Percentiles rank a stretch among this genome's conserved stretches.
Evolutionary conservation across 2,797 vertebrate species (phyloP).

Genomic region (Etheostoma perlongum): DNA sequence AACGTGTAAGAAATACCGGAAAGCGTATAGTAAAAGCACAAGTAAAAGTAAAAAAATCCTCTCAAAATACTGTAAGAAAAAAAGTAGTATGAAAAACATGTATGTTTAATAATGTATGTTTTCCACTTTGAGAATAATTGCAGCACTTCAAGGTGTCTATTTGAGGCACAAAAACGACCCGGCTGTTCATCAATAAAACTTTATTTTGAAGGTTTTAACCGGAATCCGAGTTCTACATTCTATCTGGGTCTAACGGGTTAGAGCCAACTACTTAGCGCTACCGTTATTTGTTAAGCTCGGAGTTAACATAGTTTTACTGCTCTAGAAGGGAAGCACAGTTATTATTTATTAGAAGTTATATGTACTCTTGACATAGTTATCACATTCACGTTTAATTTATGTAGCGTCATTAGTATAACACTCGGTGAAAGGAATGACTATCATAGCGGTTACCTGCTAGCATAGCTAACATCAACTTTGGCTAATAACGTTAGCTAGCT

Average conservation of each 20-base stretch:
- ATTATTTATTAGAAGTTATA: no score
- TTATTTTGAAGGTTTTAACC: conserved; percentile 41
- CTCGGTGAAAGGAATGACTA: not conserved
- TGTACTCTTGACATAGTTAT: no score
- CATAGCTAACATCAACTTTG: conserved; percentile 35
- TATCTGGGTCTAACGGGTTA: not conserved
- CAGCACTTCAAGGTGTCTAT: not conserved
- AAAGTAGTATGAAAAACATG: not conserved
- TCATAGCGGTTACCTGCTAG: not conserved
- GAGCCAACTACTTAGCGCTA: not conserved
- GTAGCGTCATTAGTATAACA: no score
- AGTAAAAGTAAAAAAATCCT: not conserved
- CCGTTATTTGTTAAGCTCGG: no score
- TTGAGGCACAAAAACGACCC: not conserved
- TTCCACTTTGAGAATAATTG: not conserved
- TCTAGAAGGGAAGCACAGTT: no score
- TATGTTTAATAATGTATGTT: fast-evolving
- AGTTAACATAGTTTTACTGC: not conserved
- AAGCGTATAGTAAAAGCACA: not conserved
- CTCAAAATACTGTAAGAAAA: not conserved
- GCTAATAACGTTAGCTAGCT: conserved; percentile 9
- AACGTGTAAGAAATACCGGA: not conserved
- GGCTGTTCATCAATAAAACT: not conserved
- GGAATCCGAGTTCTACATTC: not conserved
- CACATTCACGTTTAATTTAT: not conserved